Percentiles rank a stretch among this genome's conserved stretches.
Evolutionary conservation across 2,113 vertebrate species (phyloP).

Genomic region (Halichoerus grypus): DNA sequence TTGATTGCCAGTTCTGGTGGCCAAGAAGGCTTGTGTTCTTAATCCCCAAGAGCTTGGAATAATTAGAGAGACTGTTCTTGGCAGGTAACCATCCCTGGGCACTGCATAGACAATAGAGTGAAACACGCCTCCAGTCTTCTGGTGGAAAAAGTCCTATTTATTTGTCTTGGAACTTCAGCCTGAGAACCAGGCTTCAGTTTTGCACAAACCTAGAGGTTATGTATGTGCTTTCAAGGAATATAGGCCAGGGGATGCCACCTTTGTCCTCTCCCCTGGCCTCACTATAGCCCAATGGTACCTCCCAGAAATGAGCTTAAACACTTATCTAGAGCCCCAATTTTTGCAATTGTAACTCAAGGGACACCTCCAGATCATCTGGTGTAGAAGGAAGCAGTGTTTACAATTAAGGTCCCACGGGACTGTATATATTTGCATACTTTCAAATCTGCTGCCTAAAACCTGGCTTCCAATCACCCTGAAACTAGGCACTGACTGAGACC

Average conservation of each 20-base stretch:
- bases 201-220: neutral
- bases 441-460: neutral
- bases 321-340: neutral
- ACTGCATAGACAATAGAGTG: neutral
- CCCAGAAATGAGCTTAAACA: neutral
- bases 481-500: neutral
- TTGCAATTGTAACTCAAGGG: neutral
- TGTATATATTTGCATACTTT: neutral
- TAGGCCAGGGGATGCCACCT: neutral
- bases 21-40: neutral
- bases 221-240: neutral
- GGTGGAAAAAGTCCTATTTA: neutral
- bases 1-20: neutral
- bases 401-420: neutral
- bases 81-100: neutral
- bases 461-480: neutral
- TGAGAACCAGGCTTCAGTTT: neutral
- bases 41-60: neutral
- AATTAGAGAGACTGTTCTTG: neutral
- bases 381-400: neutral
- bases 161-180: neutral
- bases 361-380: neutral
- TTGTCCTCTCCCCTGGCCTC: neutral
- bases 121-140: neutral
- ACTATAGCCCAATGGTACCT: neutral